Evolutionary conservation across 1,140 invertebrate species (phyloP), one percentile per base, ranked within the genome.

Genomic region (Battus philenor): DNA sequence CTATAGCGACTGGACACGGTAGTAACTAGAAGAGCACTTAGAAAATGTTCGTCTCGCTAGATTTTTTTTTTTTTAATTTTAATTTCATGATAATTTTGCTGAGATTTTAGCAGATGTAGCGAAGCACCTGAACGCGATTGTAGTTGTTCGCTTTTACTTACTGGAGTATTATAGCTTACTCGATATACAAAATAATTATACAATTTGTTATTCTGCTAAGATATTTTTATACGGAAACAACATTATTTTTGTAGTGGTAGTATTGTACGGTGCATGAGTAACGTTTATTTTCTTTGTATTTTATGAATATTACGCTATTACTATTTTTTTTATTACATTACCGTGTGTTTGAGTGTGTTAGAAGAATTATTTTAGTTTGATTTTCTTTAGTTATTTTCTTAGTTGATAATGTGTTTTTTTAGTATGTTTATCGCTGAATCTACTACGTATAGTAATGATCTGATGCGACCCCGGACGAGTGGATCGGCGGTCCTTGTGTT

Each of bases 291-390:
- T 68, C 68, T 71, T 68, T 75, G 64, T 81, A 76, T 75, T 80
- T 79, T 83, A 74, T 76, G 64, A 75, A 79, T 79, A 77, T 80
- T 70, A 72, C 67, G 68, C 74, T 82, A 78, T 70, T 76, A 67
- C 73, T 64, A 67, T 73, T 73, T 72, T n/a, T 73, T 78, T 70
- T 73, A 65, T 47, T 79, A 63, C 60, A 77, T 73, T 79, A 75
- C 68, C 67, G 77, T 78, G 78, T 81, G 81, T 79, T 80, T 81
- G 80, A 68, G 81, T 85, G 78, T 81, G 73, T 81, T 85, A 82
- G 78, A 64, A 69, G 74, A 82, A 85, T 85, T 85, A 85, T 85
- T 82, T 85, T 85, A 85, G 81, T 79, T 80, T 55, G 66, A 75
- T 80, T 80, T 70, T 74, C 63, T 66, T 74, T 80, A 74, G 65